Base-by-base conservation (phyloP, 2,113 vertebrate species). In the Canis aureus region DNA sequence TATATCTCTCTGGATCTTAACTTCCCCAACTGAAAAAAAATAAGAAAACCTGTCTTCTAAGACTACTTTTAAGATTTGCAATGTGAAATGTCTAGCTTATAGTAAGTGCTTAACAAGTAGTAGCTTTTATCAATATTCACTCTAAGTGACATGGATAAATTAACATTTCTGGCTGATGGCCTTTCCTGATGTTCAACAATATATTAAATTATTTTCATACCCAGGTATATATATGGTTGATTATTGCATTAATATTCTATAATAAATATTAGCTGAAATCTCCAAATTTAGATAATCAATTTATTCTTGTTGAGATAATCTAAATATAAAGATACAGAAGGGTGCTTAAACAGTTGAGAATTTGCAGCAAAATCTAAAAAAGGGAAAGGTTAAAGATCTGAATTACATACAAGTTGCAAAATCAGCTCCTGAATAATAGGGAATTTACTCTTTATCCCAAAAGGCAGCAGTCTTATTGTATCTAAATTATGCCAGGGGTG, bases 401-500 rank as follows among this genome's bases (percentile, higher is more conserved):
- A 84, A 27, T 89, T 79, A 29, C 19, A 71, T 74, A 27, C 2
- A 91, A 43, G 5, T 96, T 91, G 7, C 38, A 49, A 43, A 10
- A 82, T 32, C 25, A 89, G 71, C 12, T 91, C 8, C 35, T 78
- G 38, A 81, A 67, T 38, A n/a, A 90, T 25, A 87, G 43, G 19
- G 88, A 93, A 76, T 89, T 82, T 78, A 95, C 13, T 43, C 22
- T 90, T 94, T 91, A 83, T 13, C 23, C 35, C 82, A 53, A 84
- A 95, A 59, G 76, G 27, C 13, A 53, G 43, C 57, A 69, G 38
- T 55, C 11, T 57, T 93, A 4, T 86, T 93, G n/a, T 86, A 53
- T 51, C 78, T 64, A 79, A 86, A 96, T 89, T 71, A 89, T 69
- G 57, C 22, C 89, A 96, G 57, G 10, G 6, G 22, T 66, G 64